A percentile compares a stretch with the other conserved stretches of the same genome.
phyloP scores from a whole-genome alignment of 2,888 invertebrate genomes.

The Eristalis tenax region DNA sequence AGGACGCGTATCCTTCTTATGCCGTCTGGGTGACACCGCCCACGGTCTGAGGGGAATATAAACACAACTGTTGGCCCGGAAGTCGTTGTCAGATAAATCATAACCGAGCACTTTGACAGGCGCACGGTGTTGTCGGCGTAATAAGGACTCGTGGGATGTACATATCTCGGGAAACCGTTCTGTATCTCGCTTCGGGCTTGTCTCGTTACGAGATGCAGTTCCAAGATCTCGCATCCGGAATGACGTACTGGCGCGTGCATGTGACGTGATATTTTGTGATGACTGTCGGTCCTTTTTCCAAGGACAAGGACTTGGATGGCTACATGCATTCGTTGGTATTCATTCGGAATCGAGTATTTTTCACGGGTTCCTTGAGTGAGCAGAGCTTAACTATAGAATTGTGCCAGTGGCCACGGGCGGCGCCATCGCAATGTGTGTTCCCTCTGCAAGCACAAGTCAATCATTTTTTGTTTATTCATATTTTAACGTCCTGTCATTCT shows the following conservation, averaged over 20 bases:
- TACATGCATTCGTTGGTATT: neutral
- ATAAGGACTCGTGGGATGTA: slow-evolving; percentile 1
- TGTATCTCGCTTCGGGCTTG: neutral
- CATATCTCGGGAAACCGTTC: neutral
- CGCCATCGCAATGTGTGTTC: too few species aligned
- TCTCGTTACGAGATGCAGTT: neutral
- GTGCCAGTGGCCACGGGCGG: too few species aligned
- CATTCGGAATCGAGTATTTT: neutral
- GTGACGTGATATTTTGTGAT: neutral
- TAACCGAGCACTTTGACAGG: neutral
- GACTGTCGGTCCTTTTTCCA: neutral
- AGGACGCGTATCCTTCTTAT: slow-evolving; percentile 25
- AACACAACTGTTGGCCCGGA: neutral
- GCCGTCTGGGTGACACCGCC: slow-evolving; percentile 9
- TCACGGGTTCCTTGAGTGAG: neutral
- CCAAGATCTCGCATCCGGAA: neutral
- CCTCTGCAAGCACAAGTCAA: too few species aligned
- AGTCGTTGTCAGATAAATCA: slow-evolving; percentile 22
- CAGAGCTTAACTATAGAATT: neutral
- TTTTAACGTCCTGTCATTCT: too few species aligned
- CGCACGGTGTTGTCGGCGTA: neutral
- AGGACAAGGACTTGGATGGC: too few species aligned
- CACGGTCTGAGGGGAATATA: neutral
- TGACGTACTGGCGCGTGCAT: neutral
- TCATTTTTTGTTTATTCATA: too few species aligned